phyloP scores from a whole-genome alignment of 1,140 invertebrate species.

The Hylaeus anthracinus region DNA sequence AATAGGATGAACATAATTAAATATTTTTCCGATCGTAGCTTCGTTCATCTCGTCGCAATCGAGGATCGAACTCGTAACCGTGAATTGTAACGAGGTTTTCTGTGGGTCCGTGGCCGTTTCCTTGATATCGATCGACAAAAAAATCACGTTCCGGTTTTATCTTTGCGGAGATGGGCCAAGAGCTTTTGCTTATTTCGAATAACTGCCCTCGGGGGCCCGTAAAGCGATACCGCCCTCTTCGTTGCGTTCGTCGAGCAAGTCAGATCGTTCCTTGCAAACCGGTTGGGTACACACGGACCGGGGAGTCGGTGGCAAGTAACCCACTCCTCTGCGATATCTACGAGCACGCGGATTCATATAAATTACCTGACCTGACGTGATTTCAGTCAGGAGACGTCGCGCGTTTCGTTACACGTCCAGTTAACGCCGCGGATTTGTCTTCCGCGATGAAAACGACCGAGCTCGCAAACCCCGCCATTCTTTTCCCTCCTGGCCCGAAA shows the following conservation, averaged over 20 bases:
- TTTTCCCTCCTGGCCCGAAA: constrained; percentile 2
- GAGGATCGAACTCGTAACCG: background rate
- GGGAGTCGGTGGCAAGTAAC: background rate
- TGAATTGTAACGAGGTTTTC: background rate
- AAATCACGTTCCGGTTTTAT: constrained; percentile 15
- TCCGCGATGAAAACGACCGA: constrained; percentile 19
- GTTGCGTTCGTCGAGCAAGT: background rate
- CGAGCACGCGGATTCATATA: constrained; percentile 40
- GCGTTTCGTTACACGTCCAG: constrained; percentile 44
- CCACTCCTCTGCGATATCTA: constrained; percentile 2
- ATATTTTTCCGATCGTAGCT: too few relatives aligned
- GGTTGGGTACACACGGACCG: background rate
- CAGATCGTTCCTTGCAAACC: constrained; percentile 1
- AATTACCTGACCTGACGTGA: constrained; percentile 45
- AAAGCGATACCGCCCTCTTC: background rate
- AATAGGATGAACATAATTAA: too few relatives aligned
- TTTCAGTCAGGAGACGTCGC: constrained; percentile 15
- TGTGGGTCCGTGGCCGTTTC: too few relatives aligned
- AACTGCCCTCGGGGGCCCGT: constrained; percentile 13
- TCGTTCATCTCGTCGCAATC: too few relatives aligned
- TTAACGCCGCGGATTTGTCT: constrained; percentile 50
- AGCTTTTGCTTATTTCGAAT: background rate
- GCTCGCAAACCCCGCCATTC: background rate
- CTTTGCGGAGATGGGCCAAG: background rate
- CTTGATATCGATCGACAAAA: background rate